Evolutionary conservation across 2,113 vertebrate species (phyloP).

Genomic region (Corythornis madagascariensis): DNA sequence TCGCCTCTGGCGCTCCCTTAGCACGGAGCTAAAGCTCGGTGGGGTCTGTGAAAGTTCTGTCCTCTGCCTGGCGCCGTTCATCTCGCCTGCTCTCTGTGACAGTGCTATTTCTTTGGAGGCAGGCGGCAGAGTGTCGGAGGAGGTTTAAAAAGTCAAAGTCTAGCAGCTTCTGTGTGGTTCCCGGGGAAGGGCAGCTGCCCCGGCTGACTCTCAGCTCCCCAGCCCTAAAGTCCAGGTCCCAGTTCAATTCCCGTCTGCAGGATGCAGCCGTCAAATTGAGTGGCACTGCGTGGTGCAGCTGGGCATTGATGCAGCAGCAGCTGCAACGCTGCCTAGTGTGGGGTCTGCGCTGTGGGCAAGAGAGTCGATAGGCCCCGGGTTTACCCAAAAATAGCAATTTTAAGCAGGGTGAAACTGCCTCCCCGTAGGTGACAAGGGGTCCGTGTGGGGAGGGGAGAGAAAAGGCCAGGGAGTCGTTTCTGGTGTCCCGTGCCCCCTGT

Average conservation of each 20-base stretch:
- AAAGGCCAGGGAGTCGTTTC: background rate
- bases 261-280: background rate
- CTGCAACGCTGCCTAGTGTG: background rate
- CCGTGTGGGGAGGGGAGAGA: background rate
- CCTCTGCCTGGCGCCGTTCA: no score
- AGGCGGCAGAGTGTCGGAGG: no score
- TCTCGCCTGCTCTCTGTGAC: no score
- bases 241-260: background rate
- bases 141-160: no score
- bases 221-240: background rate
- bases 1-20: no score
- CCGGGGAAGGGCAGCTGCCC: no score
- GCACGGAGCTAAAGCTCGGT: no score
- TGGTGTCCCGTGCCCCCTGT: accelerated
- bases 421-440: background rate
- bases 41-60: no score
- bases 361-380: background rate
- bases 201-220: no score
- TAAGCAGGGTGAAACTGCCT: background rate
- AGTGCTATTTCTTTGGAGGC: no score
- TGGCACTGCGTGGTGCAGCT: no score
- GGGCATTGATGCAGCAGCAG: background rate
- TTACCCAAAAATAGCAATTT: background rate
- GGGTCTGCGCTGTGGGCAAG: background rate
- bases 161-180: no score